These are phyloP conservation scores for Tetragonisca angustula DNA, from an alignment of 2,888 invertebrate species.

Conservation along the genomic window DNA sequence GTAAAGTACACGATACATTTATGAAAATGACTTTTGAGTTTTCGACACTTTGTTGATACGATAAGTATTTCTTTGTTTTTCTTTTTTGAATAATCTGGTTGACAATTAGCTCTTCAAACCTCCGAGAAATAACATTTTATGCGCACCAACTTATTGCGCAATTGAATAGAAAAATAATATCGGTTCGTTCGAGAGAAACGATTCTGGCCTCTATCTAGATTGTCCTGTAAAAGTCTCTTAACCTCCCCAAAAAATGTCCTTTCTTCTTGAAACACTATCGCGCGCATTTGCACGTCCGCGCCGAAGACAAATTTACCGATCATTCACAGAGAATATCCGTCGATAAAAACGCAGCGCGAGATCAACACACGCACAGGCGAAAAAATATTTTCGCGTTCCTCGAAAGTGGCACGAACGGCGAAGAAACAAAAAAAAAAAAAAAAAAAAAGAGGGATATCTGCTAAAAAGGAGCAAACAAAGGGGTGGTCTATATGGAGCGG, in stretches of 20 bases:
- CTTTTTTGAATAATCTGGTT: not conserved
- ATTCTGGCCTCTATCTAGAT: accelerated
- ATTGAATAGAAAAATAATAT: accelerated
- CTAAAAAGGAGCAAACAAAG: not conserved
- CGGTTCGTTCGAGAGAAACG: not conserved
- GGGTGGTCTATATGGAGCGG: not conserved
- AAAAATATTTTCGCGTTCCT: slow-evolving; percentile 26
- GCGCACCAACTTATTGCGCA: not conserved
- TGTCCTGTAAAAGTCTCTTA: not conserved
- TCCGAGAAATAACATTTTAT: not conserved
- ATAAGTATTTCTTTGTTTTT: too few relatives aligned
- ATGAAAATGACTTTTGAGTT: too few relatives aligned
- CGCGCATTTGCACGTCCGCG: not conserved
- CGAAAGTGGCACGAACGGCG: not conserved
- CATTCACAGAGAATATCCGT: too few relatives aligned
- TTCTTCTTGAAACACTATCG: not conserved
- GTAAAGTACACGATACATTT: too few relatives aligned
- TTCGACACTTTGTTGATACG: too few relatives aligned
- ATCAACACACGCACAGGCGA: not conserved
- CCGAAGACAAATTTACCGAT: not conserved
- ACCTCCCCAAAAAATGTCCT: not conserved
- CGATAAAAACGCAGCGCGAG: not conserved
- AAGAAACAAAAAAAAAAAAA: too few relatives aligned
- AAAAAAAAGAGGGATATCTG: not conserved
- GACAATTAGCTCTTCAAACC: not conserved